These are phyloP conservation scores for Micronycteris hirsuta DNA, from an alignment of 2,113 vertebrate species.

Conservation along the genomic window DNA sequence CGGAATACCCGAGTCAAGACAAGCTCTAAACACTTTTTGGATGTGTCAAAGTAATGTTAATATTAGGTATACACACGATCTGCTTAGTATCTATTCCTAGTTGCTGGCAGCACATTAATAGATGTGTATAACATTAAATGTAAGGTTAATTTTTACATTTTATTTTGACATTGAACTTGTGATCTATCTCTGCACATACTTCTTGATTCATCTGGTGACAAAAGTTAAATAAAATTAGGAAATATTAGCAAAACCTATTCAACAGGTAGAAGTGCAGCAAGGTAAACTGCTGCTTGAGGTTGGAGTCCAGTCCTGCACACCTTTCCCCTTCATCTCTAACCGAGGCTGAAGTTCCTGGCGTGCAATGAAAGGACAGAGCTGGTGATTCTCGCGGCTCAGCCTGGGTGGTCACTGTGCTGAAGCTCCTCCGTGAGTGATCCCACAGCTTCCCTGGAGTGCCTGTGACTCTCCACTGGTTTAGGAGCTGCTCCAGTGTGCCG, in stretches of 20 bases:
- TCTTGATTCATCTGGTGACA: neutral
- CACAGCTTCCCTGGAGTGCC: neutral
- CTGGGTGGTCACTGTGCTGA: neutral
- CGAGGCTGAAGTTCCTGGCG: neutral
- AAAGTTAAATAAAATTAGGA: neutral
- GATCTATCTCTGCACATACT: neutral
- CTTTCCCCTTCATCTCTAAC: neutral
- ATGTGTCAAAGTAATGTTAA: neutral
- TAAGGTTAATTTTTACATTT: neutral
- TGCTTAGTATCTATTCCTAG: neutral
- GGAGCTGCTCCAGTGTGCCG: neutral
- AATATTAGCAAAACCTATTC: neutral
- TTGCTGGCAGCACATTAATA: neutral
- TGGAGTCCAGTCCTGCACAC: neutral
- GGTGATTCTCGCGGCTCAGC: neutral
- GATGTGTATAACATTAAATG: neutral
- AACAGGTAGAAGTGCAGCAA: neutral
- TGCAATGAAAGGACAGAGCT: neutral
- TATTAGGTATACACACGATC: neutral
- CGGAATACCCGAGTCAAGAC: neutral
- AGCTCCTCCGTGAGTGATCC: neutral
- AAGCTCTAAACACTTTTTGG: neutral
- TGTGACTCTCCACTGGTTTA: neutral
- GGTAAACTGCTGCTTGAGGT: neutral
- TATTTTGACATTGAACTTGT: neutral